A percentile compares a stretch with the other conserved stretches of the same genome.
Conservation (phyloP, 2,888 invertebrate species). For the Muschampia plurimacula region DNA sequence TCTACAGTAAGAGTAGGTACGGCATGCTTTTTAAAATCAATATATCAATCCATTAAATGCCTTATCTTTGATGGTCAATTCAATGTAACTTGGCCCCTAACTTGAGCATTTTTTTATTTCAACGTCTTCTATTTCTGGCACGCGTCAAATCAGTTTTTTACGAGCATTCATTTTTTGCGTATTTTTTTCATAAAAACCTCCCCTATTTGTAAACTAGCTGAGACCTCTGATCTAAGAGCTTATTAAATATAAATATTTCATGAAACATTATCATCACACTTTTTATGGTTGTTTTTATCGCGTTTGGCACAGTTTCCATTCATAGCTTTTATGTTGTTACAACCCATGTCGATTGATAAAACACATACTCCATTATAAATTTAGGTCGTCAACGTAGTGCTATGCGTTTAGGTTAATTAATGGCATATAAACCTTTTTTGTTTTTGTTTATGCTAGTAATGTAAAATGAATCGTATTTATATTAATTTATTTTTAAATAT, state of each 20-base stretch:
- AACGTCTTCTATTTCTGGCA: conserved; percentile 57
- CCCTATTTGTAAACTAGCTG: conserved; percentile 81
- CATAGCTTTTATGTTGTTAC: conserved; percentile 25
- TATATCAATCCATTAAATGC: background rate
- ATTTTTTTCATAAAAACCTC: conserved; percentile 64
- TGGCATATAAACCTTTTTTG: background rate
- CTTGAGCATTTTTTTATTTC: conserved; percentile 2
- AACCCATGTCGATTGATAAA: conserved; percentile 25
- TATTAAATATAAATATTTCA: conserved; percentile 86
- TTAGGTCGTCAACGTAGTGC: conserved; percentile 22
- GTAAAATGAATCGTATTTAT: no score
- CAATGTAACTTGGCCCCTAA: conserved; percentile 12
- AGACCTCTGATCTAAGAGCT: conserved; percentile 84
- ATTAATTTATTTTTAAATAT: no score
- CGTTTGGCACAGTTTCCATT: conserved; percentile 29
- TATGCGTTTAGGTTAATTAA: background rate
- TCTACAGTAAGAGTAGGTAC: no score
- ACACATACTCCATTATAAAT: conserved; percentile 19
- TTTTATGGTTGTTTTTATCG: conserved; percentile 48
- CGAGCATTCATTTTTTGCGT: conserved; percentile 49
- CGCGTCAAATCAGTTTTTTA: conserved; percentile 65
- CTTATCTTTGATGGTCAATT: background rate
- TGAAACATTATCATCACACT: conserved; percentile 61
- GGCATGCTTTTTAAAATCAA: background rate
- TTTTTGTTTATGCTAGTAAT: background rate